Base-by-base conservation (phyloP, 2,888 invertebrate genomes). In the Hirtodrosophila duncani region DNA sequence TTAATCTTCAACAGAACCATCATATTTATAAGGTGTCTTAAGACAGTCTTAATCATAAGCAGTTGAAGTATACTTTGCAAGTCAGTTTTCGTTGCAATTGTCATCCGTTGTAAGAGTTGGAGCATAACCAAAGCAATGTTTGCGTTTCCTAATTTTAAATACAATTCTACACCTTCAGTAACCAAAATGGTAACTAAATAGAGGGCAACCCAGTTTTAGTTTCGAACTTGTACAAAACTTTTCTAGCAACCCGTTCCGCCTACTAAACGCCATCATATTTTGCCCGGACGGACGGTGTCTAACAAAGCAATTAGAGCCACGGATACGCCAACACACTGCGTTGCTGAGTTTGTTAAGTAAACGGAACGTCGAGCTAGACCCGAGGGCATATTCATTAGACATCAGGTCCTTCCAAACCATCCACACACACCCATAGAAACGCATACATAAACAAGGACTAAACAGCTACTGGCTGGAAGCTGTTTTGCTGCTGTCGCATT, bases 291-390 rank as follows among this genome's bases (percentile, higher is more conserved):
- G 52, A 48, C 51, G 77, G 52, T 77, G 55, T 36, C 81, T 80
- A 80, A 71, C 81, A 71, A 72, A 81, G 72, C 79, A 72, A 72
- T 72, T 68, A 72, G 78, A 74, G 69, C 50, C 59, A 65, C 50
- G 59, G 57, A 72, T 59, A 63, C 45, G 62, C 46, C 64, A 71
- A 64, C 66, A 78, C 57, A n/a, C n/a, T n/a, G n/a, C 52, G 45
- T 62, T 46, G 38, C 33, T 56, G 50, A 68, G 71, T 80, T 80
- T 77, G 81, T 58, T 64, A 77, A 65, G 74, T 64, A 72, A 72
- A 81, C 69, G 52, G n/a, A n/a, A 33, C 51, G 56, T 33, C 45
- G 43, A 41, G 60, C 37, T 13, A 30, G 37, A 43, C 60, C 56
- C 18, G n/a, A 29, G 56, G 81, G 77, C 53, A 71, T 68, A 78